Percentiles rank a stretch among this genome's conserved stretches.
phyloP scores from a whole-genome alignment of 2,113 vertebrate species.

The Oophaga pumilio region DNA sequence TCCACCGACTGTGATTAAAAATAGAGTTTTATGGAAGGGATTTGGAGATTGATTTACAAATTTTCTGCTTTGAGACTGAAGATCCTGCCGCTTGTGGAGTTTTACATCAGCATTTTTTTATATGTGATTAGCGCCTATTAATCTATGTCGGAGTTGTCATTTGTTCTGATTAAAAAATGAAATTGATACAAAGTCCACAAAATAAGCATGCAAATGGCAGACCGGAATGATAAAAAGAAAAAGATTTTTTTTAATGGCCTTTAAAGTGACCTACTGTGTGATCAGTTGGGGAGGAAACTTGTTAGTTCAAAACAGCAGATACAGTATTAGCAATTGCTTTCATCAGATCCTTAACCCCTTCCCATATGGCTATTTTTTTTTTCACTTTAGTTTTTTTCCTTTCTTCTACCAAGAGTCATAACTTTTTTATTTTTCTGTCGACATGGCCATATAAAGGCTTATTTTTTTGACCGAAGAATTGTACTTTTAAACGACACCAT shows the following conservation, averaged over 20 bases:
- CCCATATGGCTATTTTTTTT: no score
- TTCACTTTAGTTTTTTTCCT: no score
- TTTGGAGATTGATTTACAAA: slow-evolving; percentile 43
- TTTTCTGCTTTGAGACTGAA: slow-evolving; percentile 18
- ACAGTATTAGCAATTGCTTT: neutral
- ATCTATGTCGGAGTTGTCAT: slow-evolving; percentile 1
- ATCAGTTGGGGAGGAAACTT: neutral
- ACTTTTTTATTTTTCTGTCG: no score
- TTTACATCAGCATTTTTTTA: slow-evolving; percentile 28
- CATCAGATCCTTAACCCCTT: no score
- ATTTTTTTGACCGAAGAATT: no score
- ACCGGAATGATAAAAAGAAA: neutral
- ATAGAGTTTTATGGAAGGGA: slow-evolving; percentile 45
- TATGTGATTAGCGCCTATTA: slow-evolving; percentile 16
- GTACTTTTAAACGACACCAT: no score
- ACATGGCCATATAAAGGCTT: no score
- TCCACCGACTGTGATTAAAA: slow-evolving; percentile 40
- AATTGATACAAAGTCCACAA: neutral
- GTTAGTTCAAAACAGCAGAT: neutral
- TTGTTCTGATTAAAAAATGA: slow-evolving; percentile 14
- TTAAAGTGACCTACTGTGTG: neutral
- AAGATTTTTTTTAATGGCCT: neutral
- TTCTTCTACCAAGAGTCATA: no score
- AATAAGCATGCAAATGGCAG: neutral
- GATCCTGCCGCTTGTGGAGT: slow-evolving; percentile 13